phyloP scores from a whole-genome alignment of 2,113 vertebrate genomes.

The Peucedramus taeniatus region DNA sequence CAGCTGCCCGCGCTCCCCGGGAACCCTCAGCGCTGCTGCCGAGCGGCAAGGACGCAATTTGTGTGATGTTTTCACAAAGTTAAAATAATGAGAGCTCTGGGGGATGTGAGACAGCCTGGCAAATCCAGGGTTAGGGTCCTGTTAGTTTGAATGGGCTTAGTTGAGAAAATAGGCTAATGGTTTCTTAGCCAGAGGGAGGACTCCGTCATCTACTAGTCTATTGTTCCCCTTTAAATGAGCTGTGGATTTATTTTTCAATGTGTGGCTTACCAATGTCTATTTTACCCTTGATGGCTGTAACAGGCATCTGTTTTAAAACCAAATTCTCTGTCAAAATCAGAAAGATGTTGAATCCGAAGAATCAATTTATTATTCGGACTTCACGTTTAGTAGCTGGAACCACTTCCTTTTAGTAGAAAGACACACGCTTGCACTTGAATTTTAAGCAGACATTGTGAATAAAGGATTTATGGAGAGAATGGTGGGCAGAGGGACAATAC shows the following conservation, averaged over 20 bases:
- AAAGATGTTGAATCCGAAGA: neutral
- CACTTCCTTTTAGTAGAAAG: conserved; percentile 1
- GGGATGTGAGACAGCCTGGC: neutral
- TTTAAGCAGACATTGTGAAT: neutral
- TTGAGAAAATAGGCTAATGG: conserved; percentile 33
- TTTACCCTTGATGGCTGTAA: neutral
- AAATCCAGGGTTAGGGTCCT: neutral
- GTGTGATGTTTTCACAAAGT: neutral
- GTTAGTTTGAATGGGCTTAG: neutral
- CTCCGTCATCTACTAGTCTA: conserved; percentile 8
- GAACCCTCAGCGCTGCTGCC: neutral
- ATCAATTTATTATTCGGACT: neutral
- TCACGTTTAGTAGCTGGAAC: neutral
- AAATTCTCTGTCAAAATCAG: neutral
- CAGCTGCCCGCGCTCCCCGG: neutral
- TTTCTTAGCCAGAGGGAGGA: conserved; percentile 49
- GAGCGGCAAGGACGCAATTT: neutral
- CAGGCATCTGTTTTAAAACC: neutral
- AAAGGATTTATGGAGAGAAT: neutral
- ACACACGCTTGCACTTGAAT: neutral
- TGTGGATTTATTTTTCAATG: conserved; percentile 1
- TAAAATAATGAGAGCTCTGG: neutral
- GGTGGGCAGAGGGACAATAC: neutral
- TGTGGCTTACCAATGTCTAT: neutral
- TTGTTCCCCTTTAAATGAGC: conserved; percentile 44